A percentile compares a stretch with the other conserved stretches of the same genome.
These are phyloP conservation scores for Leucophenga varia DNA, from an alignment of 1,140 invertebrate species.

Conservation along the genomic window DNA sequence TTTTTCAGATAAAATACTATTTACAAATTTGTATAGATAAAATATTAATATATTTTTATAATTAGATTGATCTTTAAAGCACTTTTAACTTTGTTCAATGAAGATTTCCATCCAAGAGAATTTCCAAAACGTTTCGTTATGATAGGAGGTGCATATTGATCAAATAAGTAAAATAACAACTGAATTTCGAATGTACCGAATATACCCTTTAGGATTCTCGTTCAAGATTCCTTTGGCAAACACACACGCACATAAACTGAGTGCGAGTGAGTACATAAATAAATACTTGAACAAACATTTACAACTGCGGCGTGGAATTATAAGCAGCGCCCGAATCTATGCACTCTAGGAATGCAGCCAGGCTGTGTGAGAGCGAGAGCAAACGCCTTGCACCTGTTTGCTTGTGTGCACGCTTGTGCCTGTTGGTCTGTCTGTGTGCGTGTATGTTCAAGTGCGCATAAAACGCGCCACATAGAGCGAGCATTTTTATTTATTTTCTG, in stretches of 20 bases:
- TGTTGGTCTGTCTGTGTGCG: slow-evolving; percentile 17
- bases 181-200: no score
- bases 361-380: slow-evolving; percentile 5
- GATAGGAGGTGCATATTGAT: no score
- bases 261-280: slow-evolving; percentile 37
- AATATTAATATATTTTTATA: no score
- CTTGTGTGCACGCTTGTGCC: slow-evolving; percentile 8
- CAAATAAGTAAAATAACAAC: no score
- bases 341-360: slow-evolving; percentile 39
- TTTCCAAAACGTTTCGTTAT: no score
- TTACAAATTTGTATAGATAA: no score
- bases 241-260: slow-evolving; percentile 10
- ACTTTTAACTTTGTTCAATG: no score
- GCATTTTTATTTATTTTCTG: slow-evolving; percentile 51
- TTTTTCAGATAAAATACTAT: no score
- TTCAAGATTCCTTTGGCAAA: no score
- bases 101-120: no score
- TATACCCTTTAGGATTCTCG: no score
- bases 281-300: slow-evolving; percentile 53
- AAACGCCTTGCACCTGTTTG: slow-evolving; percentile 37
- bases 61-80: no score
- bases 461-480: slow-evolving; percentile 41
- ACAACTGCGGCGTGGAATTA: slow-evolving; percentile 47
- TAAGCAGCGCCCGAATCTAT: slow-evolving; percentile 46
- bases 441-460: slow-evolving; percentile 36